Evolutionary conservation across 2,797 vertebrate genomes (phyloP).

Genomic region (Liasis olivaceus): DNA sequence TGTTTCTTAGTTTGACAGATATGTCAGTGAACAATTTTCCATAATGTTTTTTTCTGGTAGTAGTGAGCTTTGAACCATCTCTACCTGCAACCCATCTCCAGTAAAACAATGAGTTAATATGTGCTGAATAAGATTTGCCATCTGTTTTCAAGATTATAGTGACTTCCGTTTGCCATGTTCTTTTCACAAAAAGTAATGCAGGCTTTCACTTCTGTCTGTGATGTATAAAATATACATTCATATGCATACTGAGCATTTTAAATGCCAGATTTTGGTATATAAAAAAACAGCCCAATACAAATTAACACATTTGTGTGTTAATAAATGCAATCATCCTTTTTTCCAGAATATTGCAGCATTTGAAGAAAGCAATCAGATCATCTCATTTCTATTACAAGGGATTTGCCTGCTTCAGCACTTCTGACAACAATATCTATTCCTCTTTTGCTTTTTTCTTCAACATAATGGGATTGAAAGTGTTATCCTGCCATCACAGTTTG

Average conservation of each 20-base stretch:
- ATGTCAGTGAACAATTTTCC: not conserved
- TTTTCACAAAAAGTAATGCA: not conserved
- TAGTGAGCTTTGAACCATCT: not conserved
- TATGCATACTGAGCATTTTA: not conserved
- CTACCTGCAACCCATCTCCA: too few relatives aligned
- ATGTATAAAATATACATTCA: not conserved
- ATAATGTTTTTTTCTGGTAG: not conserved
- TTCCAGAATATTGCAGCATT: not conserved
- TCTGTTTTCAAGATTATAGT: not conserved
- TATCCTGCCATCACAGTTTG: not conserved
- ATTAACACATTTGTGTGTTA: slow-evolving; percentile 20
- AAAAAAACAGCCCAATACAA: slow-evolving; percentile 8
- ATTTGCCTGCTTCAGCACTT: slow-evolving; percentile 9
- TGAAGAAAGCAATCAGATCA: not conserved
- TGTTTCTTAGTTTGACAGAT: not conserved
- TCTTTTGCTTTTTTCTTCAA: slow-evolving; percentile 14
- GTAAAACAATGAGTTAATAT: not conserved
- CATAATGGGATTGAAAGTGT: not conserved
- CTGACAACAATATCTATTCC: not conserved
- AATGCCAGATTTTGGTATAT: not conserved
- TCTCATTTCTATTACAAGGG: not conserved
- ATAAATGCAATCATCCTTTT: not conserved
- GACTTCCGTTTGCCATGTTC: not conserved
- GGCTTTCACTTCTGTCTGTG: not conserved
- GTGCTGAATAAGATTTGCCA: not conserved